Conservation (phyloP, 1,140 invertebrate species). For the Lepidurus couesii region DNA sequence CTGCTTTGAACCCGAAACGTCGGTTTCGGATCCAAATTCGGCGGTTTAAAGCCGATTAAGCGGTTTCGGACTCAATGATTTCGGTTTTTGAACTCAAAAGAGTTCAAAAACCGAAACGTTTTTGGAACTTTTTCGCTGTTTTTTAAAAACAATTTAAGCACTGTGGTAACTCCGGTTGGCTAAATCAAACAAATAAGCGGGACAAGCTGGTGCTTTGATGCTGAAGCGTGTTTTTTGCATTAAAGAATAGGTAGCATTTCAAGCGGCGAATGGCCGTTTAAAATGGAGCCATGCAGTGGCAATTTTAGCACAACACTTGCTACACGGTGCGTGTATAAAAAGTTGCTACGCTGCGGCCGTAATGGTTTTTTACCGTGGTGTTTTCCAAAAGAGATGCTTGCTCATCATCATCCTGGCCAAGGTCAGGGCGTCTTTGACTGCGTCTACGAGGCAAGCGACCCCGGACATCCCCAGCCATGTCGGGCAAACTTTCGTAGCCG, state of each 20-base stretch:
- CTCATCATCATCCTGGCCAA: constrained; percentile 14
- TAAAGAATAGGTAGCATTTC: too few relatives aligned
- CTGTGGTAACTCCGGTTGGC: not conserved
- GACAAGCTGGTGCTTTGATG: not conserved
- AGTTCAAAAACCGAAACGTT: too few relatives aligned
- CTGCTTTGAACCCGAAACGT: too few relatives aligned
- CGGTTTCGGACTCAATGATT: too few relatives aligned
- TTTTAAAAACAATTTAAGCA: not conserved
- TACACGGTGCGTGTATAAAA: not conserved
- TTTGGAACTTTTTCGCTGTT: not conserved
- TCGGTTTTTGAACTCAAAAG: too few relatives aligned
- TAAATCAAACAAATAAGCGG: not conserved
- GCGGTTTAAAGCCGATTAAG: too few relatives aligned
- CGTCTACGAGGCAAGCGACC: constrained; percentile 4
- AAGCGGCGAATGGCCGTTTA: too few relatives aligned
- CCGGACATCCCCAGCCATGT: constrained; percentile 11
- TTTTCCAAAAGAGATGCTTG: constrained; percentile 11
- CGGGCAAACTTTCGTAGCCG: not conserved
- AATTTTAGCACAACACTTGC: not conserved
- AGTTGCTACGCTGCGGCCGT: not conserved
- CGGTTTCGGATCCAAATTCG: too few relatives aligned
- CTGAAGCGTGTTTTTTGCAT: too few relatives aligned
- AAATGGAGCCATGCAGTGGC: too few relatives aligned
- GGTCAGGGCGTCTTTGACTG: not conserved
- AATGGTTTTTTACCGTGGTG: not conserved